phyloP scores from a whole-genome alignment of 2,888 invertebrate genomes.

The Brachylomia viminalis region DNA sequence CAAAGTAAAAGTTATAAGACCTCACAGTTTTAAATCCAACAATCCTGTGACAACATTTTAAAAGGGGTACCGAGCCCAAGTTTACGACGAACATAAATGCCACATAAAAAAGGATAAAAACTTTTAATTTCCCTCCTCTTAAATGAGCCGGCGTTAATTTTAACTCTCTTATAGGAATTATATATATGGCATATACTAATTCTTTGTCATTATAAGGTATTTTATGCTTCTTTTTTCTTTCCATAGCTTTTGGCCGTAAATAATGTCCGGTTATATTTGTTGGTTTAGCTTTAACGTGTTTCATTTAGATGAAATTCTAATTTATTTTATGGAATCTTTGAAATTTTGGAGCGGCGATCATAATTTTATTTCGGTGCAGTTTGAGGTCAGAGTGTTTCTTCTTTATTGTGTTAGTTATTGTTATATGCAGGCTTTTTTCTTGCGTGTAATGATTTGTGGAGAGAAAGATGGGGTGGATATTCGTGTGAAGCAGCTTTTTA shows the following conservation, averaged over 20 bases:
- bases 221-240: slow-evolving; percentile 76
- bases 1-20: slow-evolving; percentile 67
- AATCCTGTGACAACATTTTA: slow-evolving; percentile 80
- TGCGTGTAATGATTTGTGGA: slow-evolving; percentile 3
- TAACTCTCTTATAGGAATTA: slow-evolving; percentile 78
- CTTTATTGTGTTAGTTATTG: slow-evolving; percentile 59
- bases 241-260: slow-evolving; percentile 83
- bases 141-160: slow-evolving; percentile 89
- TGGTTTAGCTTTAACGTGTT: slow-evolving; percentile 86
- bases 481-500: not conserved
- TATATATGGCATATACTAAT: slow-evolving; percentile 81
- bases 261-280: slow-evolving; percentile 85
- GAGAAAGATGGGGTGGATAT: slow-evolving; percentile 4
- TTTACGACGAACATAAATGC: slow-evolving; percentile 88
- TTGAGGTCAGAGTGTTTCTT: slow-evolving; percentile 63
- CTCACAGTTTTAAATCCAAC: slow-evolving; percentile 68
- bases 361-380: slow-evolving; percentile 69
- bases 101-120: slow-evolving; percentile 89
- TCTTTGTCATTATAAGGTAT: slow-evolving; percentile 86
- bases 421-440: slow-evolving; percentile 6
- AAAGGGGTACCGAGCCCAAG: slow-evolving; percentile 81
- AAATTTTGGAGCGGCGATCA: slow-evolving; percentile 67
- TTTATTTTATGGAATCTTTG: slow-evolving; percentile 80
- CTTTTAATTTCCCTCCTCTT: slow-evolving; percentile 87
- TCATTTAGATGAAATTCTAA: slow-evolving; percentile 85